Evolutionary conservation across 1,140 invertebrate species (phyloP), one percentile per base, ranked within the genome.

Genomic region (Diachasmimorpha longicaudata): DNA sequence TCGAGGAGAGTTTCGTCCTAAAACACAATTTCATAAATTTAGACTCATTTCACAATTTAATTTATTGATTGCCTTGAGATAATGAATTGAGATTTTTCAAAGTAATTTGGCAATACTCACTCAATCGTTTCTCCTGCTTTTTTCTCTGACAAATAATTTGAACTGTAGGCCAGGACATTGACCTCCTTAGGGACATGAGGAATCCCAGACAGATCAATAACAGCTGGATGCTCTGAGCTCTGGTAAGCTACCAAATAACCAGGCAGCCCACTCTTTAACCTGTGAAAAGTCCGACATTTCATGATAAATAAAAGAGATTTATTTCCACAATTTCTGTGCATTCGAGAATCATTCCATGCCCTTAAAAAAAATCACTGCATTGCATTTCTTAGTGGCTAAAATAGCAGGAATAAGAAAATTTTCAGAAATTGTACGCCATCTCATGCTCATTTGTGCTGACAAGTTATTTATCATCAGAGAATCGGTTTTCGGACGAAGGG

Each of bases 211-310:
- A 93, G 86, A 81, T 93, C 88, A n/a, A 90, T 88, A 1, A 70
- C 78, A 1, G 85, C 85, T 0, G 78, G 79, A n/a, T 86, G 58
- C 10, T 90, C 81, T 42, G 87, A 89, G 44, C 92, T 91, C 86
- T 94, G 93, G 46, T 91, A 90, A 0, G 91, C 90, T 0, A 94
- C 92, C 69, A 94, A 84, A 81, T 90, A 92, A 10, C 93, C 93
- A 6, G 93, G 93, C 84, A 91, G 92, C 39, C 93, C 93, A 80
- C 91, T 91, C 79, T 92, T 92, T 67, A 93, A 85, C 86, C 94
- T 93, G 73, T 75, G 66, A 70, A 80, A 68, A 83, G 80, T 67
- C 70, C 79, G 79, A 75, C 70, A 63, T 58, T 55, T 55, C n/a
- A 39, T 10, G 63, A 70, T 75, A 25, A 44, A 75, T 70, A 36